phyloP scores from a whole-genome alignment of 2,113 vertebrate species.

The Sus scrofa region DNA sequence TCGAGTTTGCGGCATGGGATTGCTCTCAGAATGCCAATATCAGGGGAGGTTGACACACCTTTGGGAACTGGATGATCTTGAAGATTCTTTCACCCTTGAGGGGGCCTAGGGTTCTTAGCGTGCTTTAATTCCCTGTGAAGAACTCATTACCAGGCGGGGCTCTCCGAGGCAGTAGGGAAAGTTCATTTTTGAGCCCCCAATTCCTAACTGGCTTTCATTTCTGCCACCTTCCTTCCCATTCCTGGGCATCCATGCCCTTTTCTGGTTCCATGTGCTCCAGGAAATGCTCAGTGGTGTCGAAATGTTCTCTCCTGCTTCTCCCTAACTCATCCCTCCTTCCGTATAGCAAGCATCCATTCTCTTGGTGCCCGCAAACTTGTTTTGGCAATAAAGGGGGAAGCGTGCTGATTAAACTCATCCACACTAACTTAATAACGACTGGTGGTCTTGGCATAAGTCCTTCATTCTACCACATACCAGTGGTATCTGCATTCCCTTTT shows the following conservation, averaged over 20 bases:
- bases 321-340: neutral
- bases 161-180: neutral
- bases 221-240: neutral
- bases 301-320: neutral
- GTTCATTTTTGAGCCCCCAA: neutral
- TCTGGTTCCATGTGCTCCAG: neutral
- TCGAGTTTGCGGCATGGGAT: neutral
- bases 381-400: neutral
- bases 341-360: neutral
- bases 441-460: neutral
- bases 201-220: neutral
- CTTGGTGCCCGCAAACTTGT: neutral
- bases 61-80: neutral
- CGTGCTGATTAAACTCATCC: neutral
- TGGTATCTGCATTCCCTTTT: neutral
- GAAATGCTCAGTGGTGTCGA: neutral
- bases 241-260: neutral
- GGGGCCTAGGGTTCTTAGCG: neutral
- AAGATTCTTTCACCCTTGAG: neutral
- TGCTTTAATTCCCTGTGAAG: conserved; percentile 19
- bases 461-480: neutral
- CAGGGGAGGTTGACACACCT: neutral
- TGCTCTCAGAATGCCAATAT: conserved; percentile 25
- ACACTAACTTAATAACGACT: neutral
- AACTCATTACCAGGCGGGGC: neutral